These are phyloP conservation scores for Cetoscarus ocellatus DNA, from an alignment of 2,797 vertebrate species.

Conservation along the genomic window DNA sequence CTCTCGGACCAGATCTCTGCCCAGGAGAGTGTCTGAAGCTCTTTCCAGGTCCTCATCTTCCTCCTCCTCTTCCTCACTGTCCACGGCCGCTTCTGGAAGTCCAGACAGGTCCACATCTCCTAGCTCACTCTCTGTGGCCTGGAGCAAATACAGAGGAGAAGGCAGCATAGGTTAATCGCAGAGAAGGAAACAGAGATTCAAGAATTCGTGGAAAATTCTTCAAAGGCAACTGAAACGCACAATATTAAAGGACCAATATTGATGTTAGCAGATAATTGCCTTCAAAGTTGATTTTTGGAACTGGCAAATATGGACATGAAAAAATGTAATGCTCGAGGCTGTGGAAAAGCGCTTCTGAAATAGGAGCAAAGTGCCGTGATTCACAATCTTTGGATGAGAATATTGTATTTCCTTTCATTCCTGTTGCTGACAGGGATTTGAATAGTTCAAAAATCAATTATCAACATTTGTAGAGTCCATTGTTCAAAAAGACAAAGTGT, in stretches of 20 bases:
- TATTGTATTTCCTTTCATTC: too few relatives aligned
- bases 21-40: slow-evolving; percentile 90
- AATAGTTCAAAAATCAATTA: too few relatives aligned
- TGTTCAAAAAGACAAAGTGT: too few relatives aligned
- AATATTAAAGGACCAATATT: too few relatives aligned
- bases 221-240: too few relatives aligned
- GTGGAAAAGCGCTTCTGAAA: not conserved
- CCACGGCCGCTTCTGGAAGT: slow-evolving; percentile 95
- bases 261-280: too few relatives aligned
- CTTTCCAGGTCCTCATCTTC: slow-evolving; percentile 97
- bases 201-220: not conserved
- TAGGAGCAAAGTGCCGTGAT: too few relatives aligned
- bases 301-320: not conserved
- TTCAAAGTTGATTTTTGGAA: not conserved
- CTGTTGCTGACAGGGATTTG: too few relatives aligned
- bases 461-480: too few relatives aligned
- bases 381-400: too few relatives aligned
- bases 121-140: slow-evolving; percentile 97
- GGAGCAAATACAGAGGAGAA: not conserved
- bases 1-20: slow-evolving; percentile 94
- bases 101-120: slow-evolving; percentile 97
- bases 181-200: not conserved
- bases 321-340: not conserved
- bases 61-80: slow-evolving; percentile 97
- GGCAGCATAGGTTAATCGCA: not conserved